Percentiles rank a stretch among this genome's conserved stretches.
These are phyloP conservation scores for Brachycybe producta DNA, from an alignment of 2,888 invertebrate genomes.

Conservation along the genomic window DNA sequence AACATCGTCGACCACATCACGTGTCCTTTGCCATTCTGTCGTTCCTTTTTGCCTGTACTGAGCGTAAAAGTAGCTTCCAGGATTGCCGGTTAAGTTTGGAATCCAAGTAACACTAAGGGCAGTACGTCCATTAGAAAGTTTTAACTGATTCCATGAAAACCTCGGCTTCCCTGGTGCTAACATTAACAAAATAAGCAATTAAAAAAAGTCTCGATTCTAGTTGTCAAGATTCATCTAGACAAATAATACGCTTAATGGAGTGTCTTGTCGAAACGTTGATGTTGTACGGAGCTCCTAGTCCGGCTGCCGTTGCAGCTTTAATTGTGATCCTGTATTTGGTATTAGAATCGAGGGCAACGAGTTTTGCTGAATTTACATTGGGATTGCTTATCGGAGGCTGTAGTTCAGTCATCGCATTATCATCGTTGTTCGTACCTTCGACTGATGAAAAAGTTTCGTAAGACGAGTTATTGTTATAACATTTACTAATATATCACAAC, in stretches of 20 bases:
- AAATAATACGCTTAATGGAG: conserved; percentile 52
- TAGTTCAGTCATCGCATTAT: conserved; percentile 44
- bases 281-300: conserved; percentile 61
- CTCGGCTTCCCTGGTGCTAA: conserved; percentile 39
- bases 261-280: conserved; percentile 70
- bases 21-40: conserved; percentile 50
- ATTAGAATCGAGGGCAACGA: conserved; percentile 68
- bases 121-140: conserved; percentile 56
- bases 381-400: conserved; percentile 68
- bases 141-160: conserved; percentile 52
- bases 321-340: conserved; percentile 69
- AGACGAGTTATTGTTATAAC: neutral
- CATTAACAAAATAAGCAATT: too few species aligned
- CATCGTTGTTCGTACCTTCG: conserved; percentile 40
- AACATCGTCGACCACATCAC: conserved; percentile 56
- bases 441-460: conserved; percentile 26
- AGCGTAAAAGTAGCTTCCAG: conserved; percentile 84
- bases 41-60: conserved; percentile 48
- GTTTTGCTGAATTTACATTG: conserved; percentile 59
- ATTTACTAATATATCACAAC: too few species aligned
- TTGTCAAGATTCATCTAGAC: too few species aligned
- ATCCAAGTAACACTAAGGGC: conserved; percentile 67
- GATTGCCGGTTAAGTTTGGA: conserved; percentile 63
- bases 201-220: too few species aligned
- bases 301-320: conserved; percentile 71